phyloP scores from a whole-genome alignment of 2,888 invertebrate species.

The Bellardia bayeri region DNA sequence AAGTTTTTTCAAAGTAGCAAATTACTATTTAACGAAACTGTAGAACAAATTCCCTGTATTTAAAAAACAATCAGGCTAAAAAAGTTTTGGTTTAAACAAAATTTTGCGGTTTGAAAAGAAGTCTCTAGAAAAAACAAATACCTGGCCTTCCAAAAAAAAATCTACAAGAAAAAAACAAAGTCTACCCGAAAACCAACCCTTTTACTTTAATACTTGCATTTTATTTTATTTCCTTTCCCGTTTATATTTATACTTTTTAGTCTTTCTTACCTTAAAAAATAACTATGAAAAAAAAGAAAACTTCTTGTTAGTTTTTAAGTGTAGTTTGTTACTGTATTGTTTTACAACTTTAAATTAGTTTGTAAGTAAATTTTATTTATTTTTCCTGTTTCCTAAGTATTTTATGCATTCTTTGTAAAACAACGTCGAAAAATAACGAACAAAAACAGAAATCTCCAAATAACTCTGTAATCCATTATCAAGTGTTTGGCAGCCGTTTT shows the following conservation, averaged over 20 bases:
- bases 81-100: slow-evolving; percentile 66
- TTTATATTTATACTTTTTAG: slow-evolving; percentile 26
- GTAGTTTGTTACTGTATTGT: slow-evolving; percentile 72
- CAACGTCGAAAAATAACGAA: slow-evolving; percentile 53
- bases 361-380: slow-evolving; percentile 64
- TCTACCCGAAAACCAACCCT: slow-evolving; percentile 14
- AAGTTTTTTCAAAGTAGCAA: slow-evolving; percentile 63
- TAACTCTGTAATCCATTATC: slow-evolving; percentile 55
- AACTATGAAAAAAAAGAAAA: slow-evolving; percentile 16
- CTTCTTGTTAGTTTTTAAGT: slow-evolving; percentile 62
- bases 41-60: not conserved
- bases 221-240: slow-evolving; percentile 54
- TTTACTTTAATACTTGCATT: slow-evolving; percentile 50
- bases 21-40: slow-evolving; percentile 38
- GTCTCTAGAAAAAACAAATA: slow-evolving; percentile 75
- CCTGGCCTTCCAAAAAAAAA: slow-evolving; percentile 61
- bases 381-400: slow-evolving; percentile 37
- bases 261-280: slow-evolving; percentile 41
- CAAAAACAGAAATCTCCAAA: slow-evolving; percentile 52
- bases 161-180: not conserved
- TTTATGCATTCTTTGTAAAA: slow-evolving; percentile 64
- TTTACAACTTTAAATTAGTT: slow-evolving; percentile 71
- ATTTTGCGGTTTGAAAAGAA: slow-evolving; percentile 78
- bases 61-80: slow-evolving; percentile 40
- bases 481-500: slow-evolving; percentile 70